Evolutionary conservation across 2,113 vertebrate genomes (phyloP), one percentile per base, ranked within the genome.

Genomic region (Dicentrarchus labrax): DNA sequence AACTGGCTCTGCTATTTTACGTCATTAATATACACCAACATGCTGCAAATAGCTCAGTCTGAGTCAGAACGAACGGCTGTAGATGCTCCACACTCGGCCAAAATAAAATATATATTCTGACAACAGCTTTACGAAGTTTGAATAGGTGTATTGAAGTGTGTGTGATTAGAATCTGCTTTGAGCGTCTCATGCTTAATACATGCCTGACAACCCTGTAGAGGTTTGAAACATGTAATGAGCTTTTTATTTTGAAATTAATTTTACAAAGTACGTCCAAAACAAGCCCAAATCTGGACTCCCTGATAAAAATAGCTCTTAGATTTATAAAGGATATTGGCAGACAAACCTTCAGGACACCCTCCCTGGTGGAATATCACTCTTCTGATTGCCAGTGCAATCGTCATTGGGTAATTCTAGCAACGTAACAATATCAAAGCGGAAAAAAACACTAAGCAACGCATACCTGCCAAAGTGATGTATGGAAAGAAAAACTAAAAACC

Each of bases 391-490:
- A 47, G 22, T 66, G 50, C n/a, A 36, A 39, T 48, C 77, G 21
- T 59, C 59, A 77, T 71, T 30, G 54, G 12, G 48, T 62, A 80
- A 82, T 72, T 38, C 13, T 51, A 59, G 60, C 9, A 54, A 41
- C 8, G 71, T 64, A 61, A 72, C 7, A 39, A 75, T 41, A 51
- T 80, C 19, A 72, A 41, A 64, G 43, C 22, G 2, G 19, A n/a
- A 38, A 53, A 54, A 12, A 61, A 56, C 41, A 72, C 24, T 13
- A 30, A 21, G 39, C 9, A 38, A 56, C 1, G 6, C 21, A 7
- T 57, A 47, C 11, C 56, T 87, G 75, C 3, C 76, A 69, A 48
- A 22, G 1, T 91, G 67, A 91, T 80, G 57, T 80, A 84, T 64
- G 38, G 30, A n/a, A 54, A 54, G 21, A 66, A 64, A 70, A 68